Evolutionary conservation across 92 coral and sea anemone genomes (phyloP).

Genomic region (Palythoa caribaeorum): DNA sequence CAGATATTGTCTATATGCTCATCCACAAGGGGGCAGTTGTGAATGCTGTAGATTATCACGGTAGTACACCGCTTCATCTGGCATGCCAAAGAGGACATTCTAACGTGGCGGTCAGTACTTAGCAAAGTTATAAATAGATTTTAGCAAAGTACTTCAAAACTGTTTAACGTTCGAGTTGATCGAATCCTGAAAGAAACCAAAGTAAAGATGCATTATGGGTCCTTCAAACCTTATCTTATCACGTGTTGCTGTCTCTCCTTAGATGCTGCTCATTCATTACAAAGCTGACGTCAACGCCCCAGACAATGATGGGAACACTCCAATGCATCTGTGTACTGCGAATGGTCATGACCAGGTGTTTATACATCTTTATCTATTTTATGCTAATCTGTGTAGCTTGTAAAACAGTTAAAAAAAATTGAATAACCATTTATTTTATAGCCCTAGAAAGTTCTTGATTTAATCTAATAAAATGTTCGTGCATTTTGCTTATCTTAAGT

Average conservation of each 20-base stretch:
- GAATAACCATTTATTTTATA: neutral
- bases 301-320: conserved; percentile 96
- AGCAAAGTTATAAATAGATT: neutral
- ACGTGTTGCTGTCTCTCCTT: neutral
- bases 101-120: conserved; percentile 79
- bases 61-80: conserved; percentile 93
- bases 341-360: conserved; percentile 96
- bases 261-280: conserved; percentile 92
- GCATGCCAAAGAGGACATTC: conserved; percentile 97
- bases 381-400: neutral
- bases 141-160: neutral
- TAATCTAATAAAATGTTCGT: too few species aligned
- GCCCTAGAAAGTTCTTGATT: too few species aligned
- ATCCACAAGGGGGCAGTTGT: conserved; percentile 96
- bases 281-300: conserved; percentile 91
- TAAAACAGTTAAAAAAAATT: neutral
- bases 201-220: too few species aligned
- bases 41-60: conserved; percentile 96
- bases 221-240: neutral
- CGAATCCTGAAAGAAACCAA: too few species aligned
- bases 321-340: conserved; percentile 90
- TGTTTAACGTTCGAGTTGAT: neutral
- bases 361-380: neutral
- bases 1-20: conserved; percentile 73
- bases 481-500: too few species aligned